Evolutionary conservation across 1,140 invertebrate genomes (phyloP), one percentile per base, ranked within the genome.

Genomic region (Uloborus diversus): DNA sequence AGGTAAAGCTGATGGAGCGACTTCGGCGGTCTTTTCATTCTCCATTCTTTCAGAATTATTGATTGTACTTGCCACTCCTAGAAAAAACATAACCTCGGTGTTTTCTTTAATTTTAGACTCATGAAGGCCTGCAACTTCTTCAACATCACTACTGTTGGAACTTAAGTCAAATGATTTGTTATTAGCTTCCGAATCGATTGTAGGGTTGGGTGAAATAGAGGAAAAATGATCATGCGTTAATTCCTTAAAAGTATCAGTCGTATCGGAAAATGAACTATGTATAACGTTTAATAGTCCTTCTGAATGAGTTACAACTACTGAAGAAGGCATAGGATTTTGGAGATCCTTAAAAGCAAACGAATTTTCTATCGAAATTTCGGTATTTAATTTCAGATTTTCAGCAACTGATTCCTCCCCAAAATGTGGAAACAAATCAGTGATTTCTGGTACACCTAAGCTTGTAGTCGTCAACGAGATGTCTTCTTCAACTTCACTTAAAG

Each of bases 11-110:
- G 37, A 42, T 7, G 7, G 7, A 7, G 7, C 37, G 17, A 17
- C 7, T 9, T 42, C 17, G 17, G 37, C 7, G 17, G 7, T 42
- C 17, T 42, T 17, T 42, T 42, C 37, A 17, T 42, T 42, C 17
- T 9, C 7, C 37, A 42, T 9, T 9, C 7, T 7, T 9, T 9
- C 17, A 7, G 37, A 42, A 47, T 20, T 9, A 13, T 23, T 4
- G 14, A 62, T 25, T 23, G 69, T 73, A 47, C 69, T 61, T 1
- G 69, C 69, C 23, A 73, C 47, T 25, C 69, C 69, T n/a, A 73
- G 56, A 27, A 73, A 73, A 20, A 73, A 33, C 57, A 73, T 33
- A 14, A 70, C 68, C 17, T 70, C 32, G 4, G n/a, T 70, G 11
- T 25, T 28, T 13, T 51, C 14, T 2, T 30, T 17, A 2, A n/a